Conservation (phyloP, 2,888 invertebrate species). For the Aelia acuminata region DNA sequence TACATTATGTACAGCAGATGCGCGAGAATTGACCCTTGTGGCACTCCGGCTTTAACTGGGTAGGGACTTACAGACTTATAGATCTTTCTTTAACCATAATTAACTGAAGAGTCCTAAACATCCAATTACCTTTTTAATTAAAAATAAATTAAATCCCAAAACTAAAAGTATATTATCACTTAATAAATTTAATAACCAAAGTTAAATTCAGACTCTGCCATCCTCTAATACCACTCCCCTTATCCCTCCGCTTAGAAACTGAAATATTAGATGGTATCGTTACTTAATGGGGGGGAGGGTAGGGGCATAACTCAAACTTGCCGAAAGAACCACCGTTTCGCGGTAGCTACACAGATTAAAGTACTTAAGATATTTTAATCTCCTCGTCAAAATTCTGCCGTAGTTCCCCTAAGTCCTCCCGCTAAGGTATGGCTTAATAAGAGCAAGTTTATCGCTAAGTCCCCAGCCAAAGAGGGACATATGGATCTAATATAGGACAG, state of each 20-base stretch:
- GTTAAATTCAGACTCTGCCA: background rate
- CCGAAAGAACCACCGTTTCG: background rate
- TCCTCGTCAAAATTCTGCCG: slow-evolving; percentile 29
- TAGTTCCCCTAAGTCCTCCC: background rate
- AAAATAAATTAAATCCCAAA: no score
- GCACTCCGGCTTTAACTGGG: no score
- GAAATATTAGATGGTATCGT: background rate
- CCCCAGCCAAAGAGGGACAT: background rate
- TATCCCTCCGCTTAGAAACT: background rate
- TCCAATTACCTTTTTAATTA: no score
- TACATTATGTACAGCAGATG: no score
- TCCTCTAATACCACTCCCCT: background rate
- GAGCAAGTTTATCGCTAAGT: background rate
- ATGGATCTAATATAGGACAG: background rate
- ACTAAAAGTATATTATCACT: background rate
- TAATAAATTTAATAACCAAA: background rate
- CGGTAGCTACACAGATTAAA: slow-evolving; percentile 5
- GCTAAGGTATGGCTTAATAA: slow-evolving; percentile 25
- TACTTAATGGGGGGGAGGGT: background rate
- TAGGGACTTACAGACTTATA: no score
- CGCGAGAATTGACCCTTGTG: no score
- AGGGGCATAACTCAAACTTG: background rate
- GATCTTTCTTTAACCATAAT: no score
- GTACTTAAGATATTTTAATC: slow-evolving; percentile 42
- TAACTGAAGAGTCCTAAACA: no score